A percentile compares a stretch with the other conserved stretches of the same genome.
Evolutionary conservation across 2,113 vertebrate genomes (phyloP).

Genomic region (Zosterops borbonicus): DNA sequence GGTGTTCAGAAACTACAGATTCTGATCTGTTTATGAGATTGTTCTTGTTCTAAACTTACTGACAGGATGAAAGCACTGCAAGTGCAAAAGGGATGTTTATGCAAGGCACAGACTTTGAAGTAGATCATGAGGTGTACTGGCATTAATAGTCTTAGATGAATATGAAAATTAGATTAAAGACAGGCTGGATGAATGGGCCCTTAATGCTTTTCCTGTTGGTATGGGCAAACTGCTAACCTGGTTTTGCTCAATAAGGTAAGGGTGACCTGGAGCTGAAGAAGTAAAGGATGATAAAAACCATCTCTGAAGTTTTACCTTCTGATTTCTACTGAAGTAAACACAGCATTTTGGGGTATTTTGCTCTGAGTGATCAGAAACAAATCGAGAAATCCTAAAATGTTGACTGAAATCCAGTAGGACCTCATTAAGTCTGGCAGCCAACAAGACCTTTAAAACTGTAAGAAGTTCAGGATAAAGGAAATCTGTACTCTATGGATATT

Average conservation of each 20-base stretch:
- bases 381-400: not conserved
- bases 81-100: not conserved
- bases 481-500: not conserved
- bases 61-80: not conserved
- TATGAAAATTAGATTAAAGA: not conserved
- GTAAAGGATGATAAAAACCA: not conserved
- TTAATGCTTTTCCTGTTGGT: not conserved
- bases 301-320: not conserved
- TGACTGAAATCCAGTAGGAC: not conserved
- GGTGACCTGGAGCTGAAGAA: not conserved
- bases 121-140: not conserved
- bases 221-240: not conserved
- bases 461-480: not conserved
- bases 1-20: not conserved
- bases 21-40: not conserved
- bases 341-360: not conserved
- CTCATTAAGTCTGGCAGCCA: not conserved
- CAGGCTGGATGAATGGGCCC: not conserved
- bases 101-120: not conserved
- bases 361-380: not conserved
- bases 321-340: not conserved
- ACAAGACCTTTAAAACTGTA: not conserved
- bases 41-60: not conserved
- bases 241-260: not conserved
- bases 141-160: not conserved